phyloP scores from a whole-genome alignment of 2,797 vertebrate genomes.

The Pyrocephalus nanus region DNA sequence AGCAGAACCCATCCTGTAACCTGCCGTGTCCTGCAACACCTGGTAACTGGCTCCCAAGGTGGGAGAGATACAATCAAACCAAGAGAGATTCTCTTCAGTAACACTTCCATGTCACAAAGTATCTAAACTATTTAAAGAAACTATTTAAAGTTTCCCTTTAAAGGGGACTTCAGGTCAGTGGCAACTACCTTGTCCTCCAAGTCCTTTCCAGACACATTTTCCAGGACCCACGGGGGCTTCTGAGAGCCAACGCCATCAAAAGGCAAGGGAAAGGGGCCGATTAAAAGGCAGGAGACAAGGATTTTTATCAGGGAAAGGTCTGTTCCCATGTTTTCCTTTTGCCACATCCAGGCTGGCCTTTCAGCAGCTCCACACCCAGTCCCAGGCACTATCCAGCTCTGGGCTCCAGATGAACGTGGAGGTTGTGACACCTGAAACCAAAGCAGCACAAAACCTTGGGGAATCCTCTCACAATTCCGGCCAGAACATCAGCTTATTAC shows the following conservation, averaged over 20 bases:
- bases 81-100: neutral
- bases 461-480: neutral
- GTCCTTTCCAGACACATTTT: neutral
- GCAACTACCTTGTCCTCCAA: neutral
- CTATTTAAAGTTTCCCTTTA: neutral
- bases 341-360: neutral
- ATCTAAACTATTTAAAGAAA: no score
- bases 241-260: neutral
- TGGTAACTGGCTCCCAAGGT: neutral
- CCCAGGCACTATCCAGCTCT: neutral
- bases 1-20: neutral
- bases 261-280: neutral
- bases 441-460: neutral
- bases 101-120: neutral
- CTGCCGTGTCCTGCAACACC: neutral
- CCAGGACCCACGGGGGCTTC: fast-evolving
- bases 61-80: neutral
- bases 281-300: neutral
- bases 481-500: slow-evolving; percentile 21
- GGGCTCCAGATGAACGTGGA: neutral
- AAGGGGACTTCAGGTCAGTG: neutral
- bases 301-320: neutral
- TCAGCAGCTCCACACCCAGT: fast-evolving
- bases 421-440: neutral
- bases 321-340: neutral